phyloP scores from a whole-genome alignment of 2,888 invertebrate species.

The Omphaloscelis lunosa region DNA sequence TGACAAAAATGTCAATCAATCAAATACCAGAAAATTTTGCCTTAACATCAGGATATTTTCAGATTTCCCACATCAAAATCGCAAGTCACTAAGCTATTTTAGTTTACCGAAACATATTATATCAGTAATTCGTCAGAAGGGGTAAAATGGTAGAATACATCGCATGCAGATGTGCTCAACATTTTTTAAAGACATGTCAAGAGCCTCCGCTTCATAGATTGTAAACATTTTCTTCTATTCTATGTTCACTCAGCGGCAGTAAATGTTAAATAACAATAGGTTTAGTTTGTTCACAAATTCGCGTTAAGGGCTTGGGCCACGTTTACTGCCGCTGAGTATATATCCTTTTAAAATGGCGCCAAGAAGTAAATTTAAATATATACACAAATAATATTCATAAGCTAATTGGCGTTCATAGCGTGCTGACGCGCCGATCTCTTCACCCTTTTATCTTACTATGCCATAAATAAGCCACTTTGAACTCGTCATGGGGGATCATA shows the following conservation, averaged over 20 bases:
- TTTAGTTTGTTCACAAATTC: too few relatives aligned
- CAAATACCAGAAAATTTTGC: background rate
- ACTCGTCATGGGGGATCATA: slow-evolving; percentile 44
- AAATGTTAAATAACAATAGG: too few relatives aligned
- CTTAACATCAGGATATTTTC: background rate
- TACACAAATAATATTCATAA: slow-evolving; percentile 18
- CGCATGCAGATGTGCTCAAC: background rate
- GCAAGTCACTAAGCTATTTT: background rate
- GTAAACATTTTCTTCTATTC: background rate
- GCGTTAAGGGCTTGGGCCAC: too few relatives aligned
- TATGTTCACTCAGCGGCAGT: background rate
- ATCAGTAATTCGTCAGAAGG: background rate
- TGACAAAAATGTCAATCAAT: background rate
- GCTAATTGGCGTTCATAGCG: slow-evolving; percentile 38
- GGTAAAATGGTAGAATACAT: background rate
- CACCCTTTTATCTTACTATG: slow-evolving; percentile 37
- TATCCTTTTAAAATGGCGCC: slow-evolving; percentile 33
- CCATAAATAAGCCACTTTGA: slow-evolving; percentile 55
- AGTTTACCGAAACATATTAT: background rate
- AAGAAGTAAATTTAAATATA: slow-evolving; percentile 33
- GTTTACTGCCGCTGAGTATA: background rate
- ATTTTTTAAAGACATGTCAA: background rate
- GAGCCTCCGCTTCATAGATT: background rate
- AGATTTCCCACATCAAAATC: background rate
- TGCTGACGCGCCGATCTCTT: slow-evolving; percentile 22